These are phyloP conservation scores for Acanthurus leucopareius DNA, from an alignment of 2,797 vertebrate genomes.

Conservation along the genomic window DNA sequence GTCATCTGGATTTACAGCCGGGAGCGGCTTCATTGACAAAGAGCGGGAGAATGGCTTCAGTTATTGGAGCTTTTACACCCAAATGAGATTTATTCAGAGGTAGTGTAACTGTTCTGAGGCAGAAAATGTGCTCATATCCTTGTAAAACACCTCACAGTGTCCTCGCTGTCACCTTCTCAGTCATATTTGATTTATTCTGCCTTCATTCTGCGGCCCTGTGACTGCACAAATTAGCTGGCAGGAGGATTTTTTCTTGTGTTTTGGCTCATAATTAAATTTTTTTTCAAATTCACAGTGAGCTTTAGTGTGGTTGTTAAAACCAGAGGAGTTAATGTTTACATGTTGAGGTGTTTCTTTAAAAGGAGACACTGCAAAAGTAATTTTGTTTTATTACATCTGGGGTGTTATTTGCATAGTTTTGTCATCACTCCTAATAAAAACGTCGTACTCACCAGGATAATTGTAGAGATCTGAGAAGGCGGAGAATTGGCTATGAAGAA, in stretches of 20 bases:
- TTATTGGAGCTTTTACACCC: conserved; percentile 73
- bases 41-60: conserved; percentile 57
- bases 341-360: background rate
- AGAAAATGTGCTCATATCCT: conserved; percentile 66
- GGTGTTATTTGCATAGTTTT: conserved; percentile 12
- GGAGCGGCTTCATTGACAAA: conserved; percentile 70
- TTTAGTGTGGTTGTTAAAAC: background rate
- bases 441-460: background rate
- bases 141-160: conserved; percentile 67
- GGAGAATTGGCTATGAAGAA: background rate
- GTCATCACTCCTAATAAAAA: background rate
- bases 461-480: background rate
- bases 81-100: conserved; percentile 74
- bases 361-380: background rate
- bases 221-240: conserved; percentile 32
- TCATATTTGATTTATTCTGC: conserved; percentile 53
- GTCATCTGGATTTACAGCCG: conserved; percentile 73
- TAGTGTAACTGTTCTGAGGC: conserved; percentile 58
- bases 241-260: conserved; percentile 23
- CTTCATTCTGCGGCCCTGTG: conserved; percentile 14
- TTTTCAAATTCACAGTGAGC: conserved; percentile 26
- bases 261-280: conserved; percentile 20
- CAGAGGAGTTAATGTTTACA: conserved; percentile 12
- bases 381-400: background rate
- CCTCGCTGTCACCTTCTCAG: conserved; percentile 64